Percentiles rank a stretch among this genome's conserved stretches.
Conservation (phyloP, 2,113 vertebrate species). For the Gila orcuttii region DNA sequence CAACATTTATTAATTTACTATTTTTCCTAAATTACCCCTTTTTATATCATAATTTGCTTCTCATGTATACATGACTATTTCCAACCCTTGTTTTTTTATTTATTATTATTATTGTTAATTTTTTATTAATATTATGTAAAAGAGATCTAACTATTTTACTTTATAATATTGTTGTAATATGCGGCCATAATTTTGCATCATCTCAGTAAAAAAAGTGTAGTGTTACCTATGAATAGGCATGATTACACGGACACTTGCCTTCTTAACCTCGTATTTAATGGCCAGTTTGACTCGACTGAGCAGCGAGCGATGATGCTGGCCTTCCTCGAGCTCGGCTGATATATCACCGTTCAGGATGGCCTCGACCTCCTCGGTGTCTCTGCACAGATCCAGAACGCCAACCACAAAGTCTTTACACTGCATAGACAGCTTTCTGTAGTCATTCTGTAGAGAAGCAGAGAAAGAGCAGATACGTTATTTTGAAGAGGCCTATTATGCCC, state of each 20-base stretch:
- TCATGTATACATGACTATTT: too few relatives aligned
- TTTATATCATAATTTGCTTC: too few relatives aligned
- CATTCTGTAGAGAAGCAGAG: conserved; percentile 76
- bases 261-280: conserved; percentile 92
- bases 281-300: conserved; percentile 87
- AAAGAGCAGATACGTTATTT: not conserved
- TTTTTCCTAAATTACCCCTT: too few relatives aligned
- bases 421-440: conserved; percentile 90
- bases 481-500: too few relatives aligned
- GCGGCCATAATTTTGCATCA: too few relatives aligned
- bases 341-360: conserved; percentile 88
- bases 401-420: conserved; percentile 93
- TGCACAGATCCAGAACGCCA: conserved; percentile 86
- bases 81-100: too few relatives aligned
- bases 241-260: conserved; percentile 68
- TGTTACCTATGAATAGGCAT: not conserved
- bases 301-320: conserved; percentile 77
- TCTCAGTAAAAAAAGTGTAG: not conserved
- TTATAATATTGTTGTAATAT: too few relatives aligned
- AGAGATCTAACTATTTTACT: too few relatives aligned
- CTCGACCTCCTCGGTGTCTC: conserved; percentile 88
- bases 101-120: too few relatives aligned
- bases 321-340: conserved; percentile 75
- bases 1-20: too few relatives aligned
- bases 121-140: too few relatives aligned